Evolutionary conservation across 2,113 vertebrate species (phyloP).

Genomic region (Hippolais icterina): DNA sequence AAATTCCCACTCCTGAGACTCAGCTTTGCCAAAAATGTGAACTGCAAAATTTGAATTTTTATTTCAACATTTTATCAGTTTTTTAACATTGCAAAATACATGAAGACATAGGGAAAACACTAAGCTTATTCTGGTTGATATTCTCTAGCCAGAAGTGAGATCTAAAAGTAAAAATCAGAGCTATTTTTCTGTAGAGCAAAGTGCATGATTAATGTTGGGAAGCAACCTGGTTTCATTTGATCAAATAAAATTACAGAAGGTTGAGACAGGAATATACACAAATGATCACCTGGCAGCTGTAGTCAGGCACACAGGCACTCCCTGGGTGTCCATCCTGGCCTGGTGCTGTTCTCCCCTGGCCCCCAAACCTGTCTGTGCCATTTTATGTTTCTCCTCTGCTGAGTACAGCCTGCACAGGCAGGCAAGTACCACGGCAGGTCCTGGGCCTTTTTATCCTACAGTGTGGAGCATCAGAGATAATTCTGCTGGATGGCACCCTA

Average conservation of each 20-base stretch:
- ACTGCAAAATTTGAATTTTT: neutral
- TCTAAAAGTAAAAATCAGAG: neutral
- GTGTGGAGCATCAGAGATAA: neutral
- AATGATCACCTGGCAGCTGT: neutral
- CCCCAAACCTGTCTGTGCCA: neutral
- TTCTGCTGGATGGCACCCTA: slow-evolving; percentile 1
- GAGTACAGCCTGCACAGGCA: neutral
- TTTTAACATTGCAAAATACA: neutral
- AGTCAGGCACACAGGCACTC: neutral
- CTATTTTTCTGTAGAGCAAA: neutral
- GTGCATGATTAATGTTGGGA: neutral
- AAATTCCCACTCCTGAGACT: neutral
- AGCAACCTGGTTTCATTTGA: neutral
- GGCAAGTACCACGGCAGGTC: neutral
- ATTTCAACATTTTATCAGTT: neutral
- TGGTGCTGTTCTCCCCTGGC: neutral
- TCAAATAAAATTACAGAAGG: neutral
- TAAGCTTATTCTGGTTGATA: neutral
- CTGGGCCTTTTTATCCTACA: neutral
- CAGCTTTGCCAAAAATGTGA: neutral
- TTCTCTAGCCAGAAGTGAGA: neutral
- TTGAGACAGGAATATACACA: neutral
- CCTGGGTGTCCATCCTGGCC: neutral
- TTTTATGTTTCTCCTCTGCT: neutral
- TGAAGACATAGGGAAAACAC: neutral